These are phyloP conservation scores for Sclerurus mexicanus DNA, from an alignment of 2,113 vertebrate species.

Conservation along the genomic window DNA sequence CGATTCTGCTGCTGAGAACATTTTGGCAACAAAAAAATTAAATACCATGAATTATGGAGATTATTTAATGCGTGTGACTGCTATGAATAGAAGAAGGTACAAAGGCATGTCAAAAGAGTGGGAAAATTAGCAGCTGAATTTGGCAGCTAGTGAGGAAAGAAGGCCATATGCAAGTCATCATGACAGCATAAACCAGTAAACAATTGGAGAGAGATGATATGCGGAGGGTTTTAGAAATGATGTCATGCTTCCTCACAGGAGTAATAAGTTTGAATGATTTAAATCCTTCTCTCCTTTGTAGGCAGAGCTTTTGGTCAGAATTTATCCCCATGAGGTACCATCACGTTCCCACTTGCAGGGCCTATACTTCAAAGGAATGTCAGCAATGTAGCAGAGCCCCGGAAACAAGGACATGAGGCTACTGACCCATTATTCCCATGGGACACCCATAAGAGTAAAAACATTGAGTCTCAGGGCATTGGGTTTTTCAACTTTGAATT, in stretches of 20 bases:
- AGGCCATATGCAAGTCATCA: not conserved
- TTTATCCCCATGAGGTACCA: not conserved
- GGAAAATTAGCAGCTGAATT: constrained; percentile 5
- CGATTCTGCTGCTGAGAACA: not conserved
- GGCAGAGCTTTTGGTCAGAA: not conserved
- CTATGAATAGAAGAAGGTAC: not conserved
- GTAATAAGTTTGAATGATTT: not conserved
- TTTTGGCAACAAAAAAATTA: constrained; percentile 8
- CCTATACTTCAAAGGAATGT: not conserved
- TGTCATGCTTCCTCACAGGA: not conserved
- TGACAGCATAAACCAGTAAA: not conserved
- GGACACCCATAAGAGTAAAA: not conserved
- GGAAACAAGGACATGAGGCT: not conserved
- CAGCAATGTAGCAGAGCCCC: not conserved
- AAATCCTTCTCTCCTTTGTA: not conserved
- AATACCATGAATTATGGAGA: constrained; percentile 7
- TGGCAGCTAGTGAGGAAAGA: not conserved
- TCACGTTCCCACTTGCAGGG: not conserved
- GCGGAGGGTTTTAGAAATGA: not conserved
- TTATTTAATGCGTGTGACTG: not conserved
- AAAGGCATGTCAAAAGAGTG: constrained; percentile 10
- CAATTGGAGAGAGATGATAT: not conserved
- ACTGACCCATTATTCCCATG: not conserved
- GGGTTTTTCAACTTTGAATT: not conserved
- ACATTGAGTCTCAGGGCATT: not conserved